Evolutionary conservation across 30 jellyfish, hydroid and myxozoan genomes (phyloP).

Genomic region (Cassiopea andromeda): DNA sequence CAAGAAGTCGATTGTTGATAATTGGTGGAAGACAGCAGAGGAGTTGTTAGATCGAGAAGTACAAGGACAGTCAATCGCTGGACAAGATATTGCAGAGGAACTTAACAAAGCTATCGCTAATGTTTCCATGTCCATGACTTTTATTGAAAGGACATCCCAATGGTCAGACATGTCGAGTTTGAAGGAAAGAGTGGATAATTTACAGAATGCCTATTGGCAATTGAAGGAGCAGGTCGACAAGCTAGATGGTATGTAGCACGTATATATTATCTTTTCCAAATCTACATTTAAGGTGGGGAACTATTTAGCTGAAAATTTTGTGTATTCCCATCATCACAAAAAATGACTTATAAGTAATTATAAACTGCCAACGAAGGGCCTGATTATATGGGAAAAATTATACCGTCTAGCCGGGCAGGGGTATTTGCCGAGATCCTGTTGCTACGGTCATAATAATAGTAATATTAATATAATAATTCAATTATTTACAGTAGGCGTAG

Average conservation of each 20-base stretch:
- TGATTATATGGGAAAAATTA: too few relatives aligned
- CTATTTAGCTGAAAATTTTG: too few relatives aligned
- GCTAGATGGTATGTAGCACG: neutral
- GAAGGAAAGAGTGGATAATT: neutral
- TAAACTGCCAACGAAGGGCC: too few relatives aligned
- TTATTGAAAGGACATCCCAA: neutral
- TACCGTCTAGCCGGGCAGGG: too few relatives aligned
- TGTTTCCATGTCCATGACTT: neutral
- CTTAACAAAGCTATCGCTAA: neutral
- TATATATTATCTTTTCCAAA: neutral
- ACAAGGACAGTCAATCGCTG: constrained; percentile 27
- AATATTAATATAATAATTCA: too few relatives aligned
- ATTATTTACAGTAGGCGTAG: too few relatives aligned
- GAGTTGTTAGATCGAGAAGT: constrained; percentile 23
- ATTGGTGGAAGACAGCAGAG: constrained; percentile 29
- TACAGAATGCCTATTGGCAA: constrained; percentile 19
- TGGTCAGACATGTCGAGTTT: constrained; percentile 30
- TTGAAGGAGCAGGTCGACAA: neutral
- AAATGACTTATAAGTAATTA: too few relatives aligned
- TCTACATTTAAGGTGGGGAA: too few relatives aligned
- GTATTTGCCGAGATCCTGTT: too few relatives aligned
- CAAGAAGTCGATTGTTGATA: neutral
- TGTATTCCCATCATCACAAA: too few relatives aligned
- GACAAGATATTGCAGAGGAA: neutral
- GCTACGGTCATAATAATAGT: too few relatives aligned